Conservation (phyloP, 2,797 vertebrate species). For the Hypotaenidia okinawae region DNA sequence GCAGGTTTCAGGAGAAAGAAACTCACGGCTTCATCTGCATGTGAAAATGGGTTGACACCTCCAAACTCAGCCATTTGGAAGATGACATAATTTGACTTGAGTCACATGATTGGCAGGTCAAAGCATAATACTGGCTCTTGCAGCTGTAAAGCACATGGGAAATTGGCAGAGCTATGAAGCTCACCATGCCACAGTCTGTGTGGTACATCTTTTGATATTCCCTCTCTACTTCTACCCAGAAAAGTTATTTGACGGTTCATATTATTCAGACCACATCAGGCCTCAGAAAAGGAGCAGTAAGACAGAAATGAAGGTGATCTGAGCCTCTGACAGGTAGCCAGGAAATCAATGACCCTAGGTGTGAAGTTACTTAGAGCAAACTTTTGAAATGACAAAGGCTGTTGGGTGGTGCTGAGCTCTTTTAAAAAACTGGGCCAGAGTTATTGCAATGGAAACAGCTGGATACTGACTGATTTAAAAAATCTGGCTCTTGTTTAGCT, state of each 20-base stretch:
- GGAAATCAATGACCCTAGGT: background rate
- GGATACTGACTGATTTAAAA: slow-evolving; percentile 11
- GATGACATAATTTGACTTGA: slow-evolving; percentile 57
- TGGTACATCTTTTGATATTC: background rate
- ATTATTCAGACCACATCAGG: background rate
- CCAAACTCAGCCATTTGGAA: slow-evolving; percentile 54
- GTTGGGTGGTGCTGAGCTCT: background rate
- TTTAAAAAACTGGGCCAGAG: slow-evolving; percentile 19
- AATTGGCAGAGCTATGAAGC: slow-evolving; percentile 12
- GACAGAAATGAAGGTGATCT: background rate
- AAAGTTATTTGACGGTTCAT: background rate
- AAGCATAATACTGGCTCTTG: slow-evolving; percentile 49
- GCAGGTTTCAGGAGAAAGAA: slow-evolving; percentile 13
- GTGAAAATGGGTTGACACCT: slow-evolving; percentile 67
- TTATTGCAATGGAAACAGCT: slow-evolving; percentile 30
- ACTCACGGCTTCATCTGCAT: slow-evolving; percentile 28
- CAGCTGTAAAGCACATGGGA: slow-evolving; percentile 14
- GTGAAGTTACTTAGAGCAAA: background rate
- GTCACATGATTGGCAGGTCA: slow-evolving; percentile 63
- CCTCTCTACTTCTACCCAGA: background rate
- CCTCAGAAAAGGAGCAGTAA: background rate
- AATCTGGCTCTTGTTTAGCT: slow-evolving; percentile 40
- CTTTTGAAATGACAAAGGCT: background rate
- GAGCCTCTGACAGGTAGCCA: background rate
- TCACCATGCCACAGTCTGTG: background rate